Evolutionary conservation across 2,113 vertebrate genomes (phyloP).

Genomic region (Phyllostomus hastatus): DNA sequence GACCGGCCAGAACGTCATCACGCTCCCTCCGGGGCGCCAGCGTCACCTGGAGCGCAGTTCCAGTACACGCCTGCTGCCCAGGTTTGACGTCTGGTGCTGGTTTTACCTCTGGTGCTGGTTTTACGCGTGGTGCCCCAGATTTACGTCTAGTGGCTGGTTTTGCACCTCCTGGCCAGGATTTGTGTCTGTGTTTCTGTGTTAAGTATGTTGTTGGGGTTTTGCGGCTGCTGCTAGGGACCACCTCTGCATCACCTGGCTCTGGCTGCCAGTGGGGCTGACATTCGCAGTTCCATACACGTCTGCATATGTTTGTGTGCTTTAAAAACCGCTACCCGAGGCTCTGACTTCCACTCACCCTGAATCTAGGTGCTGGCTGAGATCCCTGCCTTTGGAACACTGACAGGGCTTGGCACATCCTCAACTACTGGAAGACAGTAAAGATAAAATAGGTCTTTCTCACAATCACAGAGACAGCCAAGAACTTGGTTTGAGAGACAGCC

Average conservation of each 20-base stretch:
- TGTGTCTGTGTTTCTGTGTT: no score
- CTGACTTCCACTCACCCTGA: background rate
- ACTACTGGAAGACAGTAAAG: background rate
- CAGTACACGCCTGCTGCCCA: background rate
- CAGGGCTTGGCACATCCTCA: background rate
- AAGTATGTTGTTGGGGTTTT: background rate
- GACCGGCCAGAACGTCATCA: rapidly evolving
- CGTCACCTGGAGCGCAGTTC: background rate
- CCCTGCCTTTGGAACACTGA: background rate
- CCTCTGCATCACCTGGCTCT: background rate
- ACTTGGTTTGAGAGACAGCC: background rate
- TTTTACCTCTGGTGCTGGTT: background rate
- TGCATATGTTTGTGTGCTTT: background rate
- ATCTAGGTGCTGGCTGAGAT: background rate
- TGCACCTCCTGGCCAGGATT: background rate
- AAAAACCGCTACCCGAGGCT: background rate
- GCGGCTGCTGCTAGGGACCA: background rate
- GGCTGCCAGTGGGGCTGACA: background rate
- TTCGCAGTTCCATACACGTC: background rate
- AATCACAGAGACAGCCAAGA: background rate
- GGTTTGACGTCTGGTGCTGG: rapidly evolving
- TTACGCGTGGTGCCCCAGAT: background rate
- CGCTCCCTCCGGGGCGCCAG: background rate
- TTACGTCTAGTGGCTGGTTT: background rate
- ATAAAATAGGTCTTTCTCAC: background rate